Conservation (phyloP, 2,888 invertebrate genomes). For the Dicyrtomina minuta region DNA sequence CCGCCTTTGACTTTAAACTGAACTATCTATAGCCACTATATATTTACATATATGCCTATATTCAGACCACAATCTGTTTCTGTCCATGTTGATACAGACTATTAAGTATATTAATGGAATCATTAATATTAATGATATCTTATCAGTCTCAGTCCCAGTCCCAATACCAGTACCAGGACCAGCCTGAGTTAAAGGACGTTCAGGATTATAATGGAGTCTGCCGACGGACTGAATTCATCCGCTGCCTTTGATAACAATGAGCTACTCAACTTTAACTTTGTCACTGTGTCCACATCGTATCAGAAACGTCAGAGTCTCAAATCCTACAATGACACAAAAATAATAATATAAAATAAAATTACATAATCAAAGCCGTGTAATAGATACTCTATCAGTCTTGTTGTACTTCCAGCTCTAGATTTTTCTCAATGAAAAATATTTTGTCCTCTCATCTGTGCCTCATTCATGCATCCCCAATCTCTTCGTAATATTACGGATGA, state of each 20-base stretch:
- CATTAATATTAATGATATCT: not conserved
- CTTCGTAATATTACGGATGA: not conserved
- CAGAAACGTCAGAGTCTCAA: not conserved
- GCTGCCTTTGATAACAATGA: not conserved
- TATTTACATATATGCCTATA: not conserved
- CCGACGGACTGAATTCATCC: not conserved
- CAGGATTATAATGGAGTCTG: constrained; percentile 5
- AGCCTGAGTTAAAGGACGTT: too few species aligned
- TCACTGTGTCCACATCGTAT: too few species aligned
- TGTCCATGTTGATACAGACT: not conserved
- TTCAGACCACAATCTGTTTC: not conserved
- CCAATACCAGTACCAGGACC: too few species aligned
- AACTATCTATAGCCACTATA: not conserved
- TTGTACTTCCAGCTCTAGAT: not conserved
- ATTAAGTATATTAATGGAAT: not conserved
- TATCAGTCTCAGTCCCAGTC: too few species aligned
- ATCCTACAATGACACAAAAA: constrained; percentile 1
- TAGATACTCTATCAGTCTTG: too few species aligned
- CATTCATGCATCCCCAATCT: not conserved
- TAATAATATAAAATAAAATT: not conserved
- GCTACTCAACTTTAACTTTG: too few species aligned
- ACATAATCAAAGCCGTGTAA: too few species aligned
- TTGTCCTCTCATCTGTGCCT: too few species aligned
- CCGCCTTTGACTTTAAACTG: not conserved
- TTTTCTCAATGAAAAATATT: not conserved